Evolutionary conservation across 2,797 vertebrate species (phyloP).

Genomic region (Platalea minor): DNA sequence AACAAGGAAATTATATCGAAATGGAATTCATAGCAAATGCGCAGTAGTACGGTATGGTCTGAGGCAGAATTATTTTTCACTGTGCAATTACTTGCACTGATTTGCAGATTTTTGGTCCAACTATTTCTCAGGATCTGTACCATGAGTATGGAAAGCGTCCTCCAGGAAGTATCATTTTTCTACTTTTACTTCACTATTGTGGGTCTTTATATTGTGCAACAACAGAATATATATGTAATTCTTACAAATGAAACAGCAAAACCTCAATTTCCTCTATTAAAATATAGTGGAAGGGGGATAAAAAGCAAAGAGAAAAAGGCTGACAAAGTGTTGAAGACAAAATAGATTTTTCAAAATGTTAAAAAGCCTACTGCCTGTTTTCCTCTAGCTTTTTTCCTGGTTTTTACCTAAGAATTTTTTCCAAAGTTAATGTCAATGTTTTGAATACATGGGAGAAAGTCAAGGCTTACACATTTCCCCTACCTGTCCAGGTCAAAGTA

Average conservation of each 20-base stretch:
- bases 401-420: not conserved
- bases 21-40: not conserved
- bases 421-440: not conserved
- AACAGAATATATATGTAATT: not conserved
- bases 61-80: not conserved
- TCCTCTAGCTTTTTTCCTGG: not conserved
- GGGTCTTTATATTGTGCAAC: not conserved
- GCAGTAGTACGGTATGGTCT: not conserved
- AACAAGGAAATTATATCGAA: not conserved
- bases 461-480: not conserved
- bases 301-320: not conserved
- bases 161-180: not conserved
- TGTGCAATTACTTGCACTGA: not conserved
- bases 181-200: not conserved
- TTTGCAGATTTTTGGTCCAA: not conserved
- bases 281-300: not conserved
- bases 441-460: not conserved
- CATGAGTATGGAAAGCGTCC: not conserved
- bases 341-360: not conserved
- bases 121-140: not conserved
- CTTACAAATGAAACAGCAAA: not conserved
- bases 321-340: not conserved
- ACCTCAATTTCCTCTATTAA: not conserved
- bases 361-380: not conserved
- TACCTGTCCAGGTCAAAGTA: not conserved